A percentile compares a stretch with the other conserved stretches of the same genome.
phyloP scores from a whole-genome alignment of 2,797 vertebrate species.

The Cynopterus sphinx region DNA sequence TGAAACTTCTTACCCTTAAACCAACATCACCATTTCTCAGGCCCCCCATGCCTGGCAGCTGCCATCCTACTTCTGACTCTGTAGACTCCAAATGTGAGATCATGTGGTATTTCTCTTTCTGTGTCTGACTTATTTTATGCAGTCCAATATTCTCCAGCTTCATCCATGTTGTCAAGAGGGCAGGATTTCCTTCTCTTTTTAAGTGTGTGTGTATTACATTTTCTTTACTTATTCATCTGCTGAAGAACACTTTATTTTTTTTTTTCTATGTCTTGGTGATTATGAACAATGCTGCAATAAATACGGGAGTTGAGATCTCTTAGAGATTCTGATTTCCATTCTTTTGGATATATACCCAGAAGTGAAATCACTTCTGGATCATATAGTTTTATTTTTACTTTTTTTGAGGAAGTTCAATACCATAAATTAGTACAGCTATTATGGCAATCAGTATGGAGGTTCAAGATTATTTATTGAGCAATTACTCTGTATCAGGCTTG shows the following conservation, averaged over 20 bases:
- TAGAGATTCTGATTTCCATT: not conserved
- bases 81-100: not conserved
- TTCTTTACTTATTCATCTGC: not conserved
- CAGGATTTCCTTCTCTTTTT: not conserved
- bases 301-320: not conserved
- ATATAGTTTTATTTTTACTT: not conserved
- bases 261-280: not conserved
- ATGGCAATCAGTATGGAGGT: not conserved
- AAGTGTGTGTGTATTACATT: not conserved
- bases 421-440: not conserved
- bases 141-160: not conserved
- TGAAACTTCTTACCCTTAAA: not conserved
- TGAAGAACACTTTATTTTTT: not conserved
- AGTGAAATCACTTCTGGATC: not conserved
- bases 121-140: not conserved
- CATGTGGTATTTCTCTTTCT: not conserved
- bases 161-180: not conserved
- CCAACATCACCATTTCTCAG: not conserved
- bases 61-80: not conserved
- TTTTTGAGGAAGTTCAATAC: not conserved
- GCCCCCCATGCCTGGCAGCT: not conserved
- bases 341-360: not conserved
- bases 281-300: not conserved
- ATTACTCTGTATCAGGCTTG: not conserved
- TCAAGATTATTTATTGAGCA: slow-evolving; percentile 54